phyloP scores from a whole-genome alignment of 2,888 invertebrate species.

The Atrina japonica region DNA sequence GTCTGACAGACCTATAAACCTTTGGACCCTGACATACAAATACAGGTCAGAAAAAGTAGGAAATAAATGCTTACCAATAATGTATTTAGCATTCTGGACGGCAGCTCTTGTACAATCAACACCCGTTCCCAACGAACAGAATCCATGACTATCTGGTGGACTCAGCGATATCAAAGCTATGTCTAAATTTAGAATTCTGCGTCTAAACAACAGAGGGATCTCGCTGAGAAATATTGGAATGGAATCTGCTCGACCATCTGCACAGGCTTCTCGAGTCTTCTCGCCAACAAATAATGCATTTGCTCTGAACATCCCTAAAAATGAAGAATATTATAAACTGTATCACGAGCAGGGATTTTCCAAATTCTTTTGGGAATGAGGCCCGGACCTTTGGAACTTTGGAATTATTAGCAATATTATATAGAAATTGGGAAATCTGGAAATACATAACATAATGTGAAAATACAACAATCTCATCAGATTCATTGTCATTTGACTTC shows the following conservation, averaged over 20 bases:
- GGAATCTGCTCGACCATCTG: conserved; percentile 92
- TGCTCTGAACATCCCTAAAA: conserved; percentile 87
- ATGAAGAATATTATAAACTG: not conserved
- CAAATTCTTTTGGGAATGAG: too few species aligned
- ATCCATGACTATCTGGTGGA: conserved; percentile 95
- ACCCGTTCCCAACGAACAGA: conserved; percentile 94
- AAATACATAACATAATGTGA: not conserved
- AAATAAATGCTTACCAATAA: conserved; percentile 86
- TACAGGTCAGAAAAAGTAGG: conserved; percentile 87
- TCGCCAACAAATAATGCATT: conserved; percentile 95
- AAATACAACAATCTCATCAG: too few species aligned
- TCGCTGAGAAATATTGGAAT: conserved; percentile 96
- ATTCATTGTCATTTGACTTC: too few species aligned
- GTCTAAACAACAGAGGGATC: conserved; percentile 93
- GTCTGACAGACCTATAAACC: too few species aligned
- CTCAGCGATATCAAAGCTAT: conserved; percentile 83
- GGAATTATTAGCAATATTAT: not conserved
- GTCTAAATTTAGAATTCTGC: conserved; percentile 91
- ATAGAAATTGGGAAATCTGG: too few species aligned
- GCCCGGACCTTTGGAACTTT: too few species aligned
- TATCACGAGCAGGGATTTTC: too few species aligned
- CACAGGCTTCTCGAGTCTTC: conserved; percentile 92
- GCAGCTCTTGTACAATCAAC: conserved; percentile 95
- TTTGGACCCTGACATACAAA: too few species aligned
- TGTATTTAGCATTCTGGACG: conserved; percentile 89